These are phyloP conservation scores for Polyommatus iphigenia DNA, from an alignment of 2,888 invertebrate genomes.

Conservation along the genomic window DNA sequence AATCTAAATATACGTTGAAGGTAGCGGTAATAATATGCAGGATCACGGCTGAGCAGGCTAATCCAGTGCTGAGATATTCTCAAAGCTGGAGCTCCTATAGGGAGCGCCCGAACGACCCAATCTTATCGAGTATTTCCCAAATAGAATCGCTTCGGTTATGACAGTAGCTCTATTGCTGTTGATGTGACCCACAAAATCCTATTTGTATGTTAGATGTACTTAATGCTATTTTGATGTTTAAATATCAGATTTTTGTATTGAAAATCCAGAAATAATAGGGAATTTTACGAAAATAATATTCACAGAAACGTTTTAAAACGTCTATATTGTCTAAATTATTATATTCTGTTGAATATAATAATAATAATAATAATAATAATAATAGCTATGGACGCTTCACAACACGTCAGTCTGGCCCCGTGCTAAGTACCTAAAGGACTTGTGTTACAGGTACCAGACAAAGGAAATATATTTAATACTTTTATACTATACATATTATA, in stretches of 20 bases:
- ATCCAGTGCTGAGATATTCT: conserved; percentile 37
- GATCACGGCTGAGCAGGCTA: conserved; percentile 40
- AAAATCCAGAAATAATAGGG: background rate
- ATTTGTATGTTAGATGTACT: background rate
- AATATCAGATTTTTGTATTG: background rate
- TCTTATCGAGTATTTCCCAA: conserved; percentile 61
- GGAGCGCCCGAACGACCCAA: conserved; percentile 63
- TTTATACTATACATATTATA: no score
- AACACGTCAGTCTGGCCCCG: no score
- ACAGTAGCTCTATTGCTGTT: conserved; percentile 50
- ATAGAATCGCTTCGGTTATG: conserved; percentile 62
- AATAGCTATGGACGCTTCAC: no score
- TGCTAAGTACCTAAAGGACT: no score
- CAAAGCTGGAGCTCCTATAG: conserved; percentile 29
- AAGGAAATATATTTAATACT: no score
- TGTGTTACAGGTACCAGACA: no score
- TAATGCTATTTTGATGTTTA: background rate
- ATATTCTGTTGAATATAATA: no score
- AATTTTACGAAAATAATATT: no score
- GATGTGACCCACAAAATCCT: conserved; percentile 54
- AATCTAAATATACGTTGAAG: conserved; percentile 20
- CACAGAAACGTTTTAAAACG: no score
- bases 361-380: no score
- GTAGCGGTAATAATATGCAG: conserved; percentile 40
- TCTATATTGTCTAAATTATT: no score